Evolutionary conservation across 1,140 invertebrate species (phyloP).

Genomic region (Calephelis virginiensis): DNA sequence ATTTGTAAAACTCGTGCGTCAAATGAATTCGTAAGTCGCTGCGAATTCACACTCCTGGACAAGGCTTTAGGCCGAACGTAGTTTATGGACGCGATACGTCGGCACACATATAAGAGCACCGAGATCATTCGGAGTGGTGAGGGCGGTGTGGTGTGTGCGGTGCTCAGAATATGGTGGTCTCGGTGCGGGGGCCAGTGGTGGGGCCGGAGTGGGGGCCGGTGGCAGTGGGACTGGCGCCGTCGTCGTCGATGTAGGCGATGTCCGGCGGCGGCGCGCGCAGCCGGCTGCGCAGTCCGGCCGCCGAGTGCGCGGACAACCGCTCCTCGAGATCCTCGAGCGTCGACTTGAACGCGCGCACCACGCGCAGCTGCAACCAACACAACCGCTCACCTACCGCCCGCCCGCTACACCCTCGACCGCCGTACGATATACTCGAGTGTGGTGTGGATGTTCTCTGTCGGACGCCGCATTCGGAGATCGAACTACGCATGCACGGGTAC

Average conservation of each 20-base stretch:
- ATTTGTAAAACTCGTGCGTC: too few species aligned
- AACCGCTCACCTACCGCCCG: conserved; percentile 34
- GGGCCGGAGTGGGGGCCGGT: conserved; percentile 35
- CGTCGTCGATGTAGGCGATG: conserved; percentile 95
- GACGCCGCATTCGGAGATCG: conserved; percentile 56
- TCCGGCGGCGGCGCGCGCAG: conserved; percentile 91
- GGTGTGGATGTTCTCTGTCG: conserved; percentile 62
- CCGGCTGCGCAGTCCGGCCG: conserved; percentile 96
- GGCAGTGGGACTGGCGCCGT: conserved; percentile 67
- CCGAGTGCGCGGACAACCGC: conserved; percentile 97
- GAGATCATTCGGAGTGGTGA: conserved; percentile 24
- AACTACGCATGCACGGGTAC: conserved; percentile 37
- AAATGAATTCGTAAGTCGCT: too few species aligned
- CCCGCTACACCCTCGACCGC: conserved; percentile 26
- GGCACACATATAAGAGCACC: conserved; percentile 23
- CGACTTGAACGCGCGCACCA: conserved; percentile 99
- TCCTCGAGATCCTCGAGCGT: conserved; percentile 99
- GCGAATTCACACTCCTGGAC: too few species aligned
- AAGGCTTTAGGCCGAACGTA: not conserved
- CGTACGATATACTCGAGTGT: conserved; percentile 52
- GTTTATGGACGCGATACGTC: conserved; percentile 30
- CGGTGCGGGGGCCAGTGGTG: conserved; percentile 37
- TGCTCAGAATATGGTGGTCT: conserved; percentile 77
- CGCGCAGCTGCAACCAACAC: conserved; percentile 97
- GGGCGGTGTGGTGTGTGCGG: conserved; percentile 57